Base-by-base conservation (phyloP, 2,797 vertebrate species). In the Parauchenoglanis punctatus region DNA sequence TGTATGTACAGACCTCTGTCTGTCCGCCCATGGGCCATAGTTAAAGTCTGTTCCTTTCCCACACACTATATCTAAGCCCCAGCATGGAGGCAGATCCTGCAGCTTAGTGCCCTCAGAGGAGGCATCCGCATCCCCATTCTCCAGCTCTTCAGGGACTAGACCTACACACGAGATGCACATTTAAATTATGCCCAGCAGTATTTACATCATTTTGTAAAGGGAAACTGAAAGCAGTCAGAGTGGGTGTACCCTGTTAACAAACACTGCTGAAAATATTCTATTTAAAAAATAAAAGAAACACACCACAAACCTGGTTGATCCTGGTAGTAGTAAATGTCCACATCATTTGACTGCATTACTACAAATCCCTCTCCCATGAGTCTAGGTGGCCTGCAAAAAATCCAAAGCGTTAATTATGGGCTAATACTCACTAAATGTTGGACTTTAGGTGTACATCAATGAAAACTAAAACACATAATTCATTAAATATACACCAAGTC, bases 301-400 rank as follows among this genome's bases (percentile, higher is more conserved):
- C 20, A 81, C 40, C 40, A 88, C 86, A 86, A 85, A 99, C 99
- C 99, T 92, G 99, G 98, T 93, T 99, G 97, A 92, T 99, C 99
- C 96, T 98, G 98, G 87, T 99, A 99, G 89, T 99, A 99, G 92
- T 99, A 99, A 92, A 99, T 98, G 92, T 99, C 98, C 72, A 99
- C 98, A 90, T 99, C 99, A 83, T 99, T 99, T 86, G 98, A 99
- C 92, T 99, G 98, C 98, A 99, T 96, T 81, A 99, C 98, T 89
- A 99, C 99, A 93, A 99, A 99, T 49, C 99, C 99, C 95, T 99
- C 99, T 85, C 99, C 99, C 99, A 99, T 99, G 91, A 99, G 95
- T 89, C 99, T 96, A 0, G 99, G 99, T 17, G 99, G 98, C 89
- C 99, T 99, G 83, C 1, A 70, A n/a, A 89, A 28, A 87, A 49